Percentiles rank a stretch among this genome's conserved stretches.
Evolutionary conservation across 2,113 vertebrate genomes (phyloP).

Genomic region (Xyrauchen texanus): DNA sequence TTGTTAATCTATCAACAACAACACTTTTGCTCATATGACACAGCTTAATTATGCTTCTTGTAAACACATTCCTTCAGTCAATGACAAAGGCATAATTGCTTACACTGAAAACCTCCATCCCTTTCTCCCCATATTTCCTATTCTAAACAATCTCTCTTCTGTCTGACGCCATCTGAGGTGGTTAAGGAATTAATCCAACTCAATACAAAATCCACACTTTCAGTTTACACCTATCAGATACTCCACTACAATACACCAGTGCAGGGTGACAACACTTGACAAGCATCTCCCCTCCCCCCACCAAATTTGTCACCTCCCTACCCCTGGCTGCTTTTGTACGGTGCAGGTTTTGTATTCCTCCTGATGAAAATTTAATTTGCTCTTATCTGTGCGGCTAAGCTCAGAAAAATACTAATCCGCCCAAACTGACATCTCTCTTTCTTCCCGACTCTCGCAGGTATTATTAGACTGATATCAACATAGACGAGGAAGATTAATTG

Average conservation of each 20-base stretch:
- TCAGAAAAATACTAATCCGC: constrained; percentile 93
- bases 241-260: constrained; percentile 92
- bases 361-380: constrained; percentile 99
- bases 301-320: constrained; percentile 53
- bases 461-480: constrained; percentile 79
- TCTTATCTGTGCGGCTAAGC: constrained; percentile 96
- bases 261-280: constrained; percentile 87
- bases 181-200: constrained; percentile 93
- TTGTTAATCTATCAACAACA: too few relatives aligned
- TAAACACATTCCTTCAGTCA: constrained; percentile 21
- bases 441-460: constrained; percentile 94
- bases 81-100: constrained; percentile 20
- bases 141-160: constrained; percentile 75
- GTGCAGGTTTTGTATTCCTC: constrained; percentile 88
- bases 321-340: constrained; percentile 84
- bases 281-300: constrained; percentile 73
- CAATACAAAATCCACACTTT: constrained; percentile 90
- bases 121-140: neutral
- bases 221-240: constrained; percentile 92
- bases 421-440: constrained; percentile 94
- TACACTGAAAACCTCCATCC: constrained; percentile 1
- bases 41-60: too few relatives aligned
- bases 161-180: constrained; percentile 82
- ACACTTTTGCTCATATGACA: too few relatives aligned
- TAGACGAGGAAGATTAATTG: constrained; percentile 93